These are phyloP conservation scores for Helobdella robusta DNA, from an alignment of 2,888 invertebrate genomes.

Conservation along the genomic window DNA sequence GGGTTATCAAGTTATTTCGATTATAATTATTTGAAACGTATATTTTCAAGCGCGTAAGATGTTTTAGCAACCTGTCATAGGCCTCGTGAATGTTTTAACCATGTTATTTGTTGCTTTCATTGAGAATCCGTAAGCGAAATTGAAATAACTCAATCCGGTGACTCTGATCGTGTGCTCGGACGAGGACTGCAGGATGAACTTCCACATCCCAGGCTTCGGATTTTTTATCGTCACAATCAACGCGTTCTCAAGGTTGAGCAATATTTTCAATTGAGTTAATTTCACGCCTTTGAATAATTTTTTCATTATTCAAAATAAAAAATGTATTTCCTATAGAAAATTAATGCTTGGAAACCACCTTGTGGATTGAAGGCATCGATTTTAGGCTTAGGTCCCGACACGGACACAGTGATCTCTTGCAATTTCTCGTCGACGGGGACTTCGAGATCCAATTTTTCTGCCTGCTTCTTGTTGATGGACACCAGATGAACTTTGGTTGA, in stretches of 20 bases:
- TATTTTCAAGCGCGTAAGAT: neutral
- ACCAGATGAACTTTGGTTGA: constrained; percentile 60
- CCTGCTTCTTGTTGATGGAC: constrained; percentile 53
- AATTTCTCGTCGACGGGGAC: constrained; percentile 61
- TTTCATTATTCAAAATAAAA: no score
- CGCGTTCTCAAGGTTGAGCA: constrained; percentile 57
- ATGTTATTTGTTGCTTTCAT: constrained; percentile 52
- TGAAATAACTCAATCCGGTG: constrained; percentile 60
- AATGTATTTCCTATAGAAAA: no score
- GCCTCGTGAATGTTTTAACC: constrained; percentile 56
- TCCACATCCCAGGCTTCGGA: constrained; percentile 62
- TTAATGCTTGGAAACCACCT: constrained; percentile 39
- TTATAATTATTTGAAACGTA: neutral
- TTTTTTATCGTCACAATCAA: constrained; percentile 59
- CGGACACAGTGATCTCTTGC: constrained; percentile 61
- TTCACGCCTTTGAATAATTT: no score
- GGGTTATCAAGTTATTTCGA: neutral
- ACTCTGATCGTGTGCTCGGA: constrained; percentile 60
- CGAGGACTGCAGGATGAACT: constrained; percentile 50
- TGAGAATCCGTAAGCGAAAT: constrained; percentile 63
- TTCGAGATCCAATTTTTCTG: constrained; percentile 36
- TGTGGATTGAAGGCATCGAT: constrained; percentile 55
- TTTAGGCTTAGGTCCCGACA: constrained; percentile 60
- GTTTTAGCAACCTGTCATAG: constrained; percentile 54
- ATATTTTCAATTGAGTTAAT: constrained; percentile 39